Evolutionary conservation across 2,888 invertebrate species (phyloP).

Genomic region (Lymantria monacha): DNA sequence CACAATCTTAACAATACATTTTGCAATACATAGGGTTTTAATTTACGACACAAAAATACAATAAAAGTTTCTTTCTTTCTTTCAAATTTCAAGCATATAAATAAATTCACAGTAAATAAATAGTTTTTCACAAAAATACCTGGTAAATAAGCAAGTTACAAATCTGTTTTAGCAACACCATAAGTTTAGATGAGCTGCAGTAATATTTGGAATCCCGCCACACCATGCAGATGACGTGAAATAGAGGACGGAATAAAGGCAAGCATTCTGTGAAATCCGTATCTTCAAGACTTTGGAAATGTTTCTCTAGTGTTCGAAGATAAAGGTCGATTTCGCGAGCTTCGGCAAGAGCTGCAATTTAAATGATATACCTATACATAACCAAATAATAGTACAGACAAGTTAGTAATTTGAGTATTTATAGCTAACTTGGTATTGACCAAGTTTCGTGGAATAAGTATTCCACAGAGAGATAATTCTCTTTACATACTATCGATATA

Average conservation of each 20-base stretch:
- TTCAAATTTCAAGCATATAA: no score
- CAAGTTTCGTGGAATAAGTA: no score
- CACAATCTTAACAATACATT: background rate
- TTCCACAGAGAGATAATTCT: no score
- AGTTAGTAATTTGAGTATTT: no score
- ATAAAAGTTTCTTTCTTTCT: no score
- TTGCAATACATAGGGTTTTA: background rate
- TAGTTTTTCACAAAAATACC: conserved; percentile 64
- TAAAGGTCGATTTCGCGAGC: conserved; percentile 95
- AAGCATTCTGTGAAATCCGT: conserved; percentile 93
- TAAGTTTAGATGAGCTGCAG: conserved; percentile 93
- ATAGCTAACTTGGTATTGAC: no score
- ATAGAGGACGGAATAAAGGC: conserved; percentile 88
- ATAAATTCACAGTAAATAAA: no score
- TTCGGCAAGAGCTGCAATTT: conserved; percentile 89
- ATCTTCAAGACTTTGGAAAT: conserved; percentile 90
- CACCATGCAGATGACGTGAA: conserved; percentile 93
- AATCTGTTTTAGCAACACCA: conserved; percentile 93
- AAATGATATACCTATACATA: no score
- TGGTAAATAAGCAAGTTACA: conserved; percentile 94
- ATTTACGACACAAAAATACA: no score
- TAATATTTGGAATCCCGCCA: conserved; percentile 96
- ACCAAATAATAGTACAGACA: no score
- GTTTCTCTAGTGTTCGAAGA: conserved; percentile 90
- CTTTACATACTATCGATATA: no score